Evolutionary conservation across 2,888 invertebrate genomes (phyloP), one percentile per base, ranked within the genome.

Genomic region (Agrilus mali): DNA sequence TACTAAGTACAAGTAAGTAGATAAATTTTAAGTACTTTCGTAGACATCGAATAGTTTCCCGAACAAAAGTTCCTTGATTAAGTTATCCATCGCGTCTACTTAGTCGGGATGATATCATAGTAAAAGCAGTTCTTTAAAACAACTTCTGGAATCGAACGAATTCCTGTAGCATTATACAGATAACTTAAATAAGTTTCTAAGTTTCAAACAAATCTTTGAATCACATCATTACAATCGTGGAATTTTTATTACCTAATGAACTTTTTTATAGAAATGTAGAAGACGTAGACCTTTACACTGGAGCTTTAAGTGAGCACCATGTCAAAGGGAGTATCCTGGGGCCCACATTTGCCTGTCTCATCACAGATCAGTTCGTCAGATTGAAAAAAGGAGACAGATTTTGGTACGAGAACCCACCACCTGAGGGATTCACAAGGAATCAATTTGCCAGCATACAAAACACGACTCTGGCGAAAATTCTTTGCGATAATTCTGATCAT

Each of bases 241-340:
- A 27, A 27, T 27, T 10, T 10, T 27, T 4, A 27, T 27, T 10
- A n/a, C n/a, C n/a, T n/a, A n/a, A n/a, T n/a, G n/a, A n/a, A n/a
- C n/a, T n/a, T n/a, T n/a, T 47, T 61, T 59, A 34, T 52, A 78
- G 78, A 16, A 64, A 72, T 27, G 83, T 90, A 0, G 80, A 86
- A 5, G 92, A 94, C 63, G 78, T 94, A 27, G 94, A 94, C 63
- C 64, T 93, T 22, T 94, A 90, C 65, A 84, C 88, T 1, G 94
- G 92, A 0, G 86, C 86, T 0, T 61, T 93, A 33, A 85, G 89
- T 12, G 94, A 95, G 60, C 72, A 73, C 8, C 86, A 86, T 0
- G 58, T 72, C 43, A 65, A 69, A 53, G 86, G 74, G 3, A 81
- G 84, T 2, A 75, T 90, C 15, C 73, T 93, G 40, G 93, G 93